Evolutionary conservation across 2,113 vertebrate genomes (phyloP).

Genomic region (Romanogobio albipinnatus): DNA sequence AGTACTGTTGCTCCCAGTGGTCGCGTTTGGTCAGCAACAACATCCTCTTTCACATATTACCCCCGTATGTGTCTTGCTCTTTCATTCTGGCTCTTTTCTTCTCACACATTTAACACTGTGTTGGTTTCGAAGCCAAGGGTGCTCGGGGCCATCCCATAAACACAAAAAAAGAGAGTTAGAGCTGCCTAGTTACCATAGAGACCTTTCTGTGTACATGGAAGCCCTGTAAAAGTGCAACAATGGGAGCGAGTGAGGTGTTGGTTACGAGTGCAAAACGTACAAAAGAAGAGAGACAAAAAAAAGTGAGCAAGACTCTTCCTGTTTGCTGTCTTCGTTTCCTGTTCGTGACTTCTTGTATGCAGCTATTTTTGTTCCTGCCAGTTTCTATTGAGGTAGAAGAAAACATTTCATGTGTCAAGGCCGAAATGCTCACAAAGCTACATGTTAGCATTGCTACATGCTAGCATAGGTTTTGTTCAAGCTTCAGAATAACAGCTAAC

Average conservation of each 20-base stretch:
- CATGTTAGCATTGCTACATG: not conserved
- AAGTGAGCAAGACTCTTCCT: slow-evolving; percentile 46
- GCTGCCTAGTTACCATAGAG: slow-evolving; percentile 33
- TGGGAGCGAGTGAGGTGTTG: slow-evolving; percentile 2
- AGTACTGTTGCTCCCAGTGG: not conserved
- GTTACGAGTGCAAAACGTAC: slow-evolving; percentile 1
- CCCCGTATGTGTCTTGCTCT: not conserved
- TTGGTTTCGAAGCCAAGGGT: not conserved
- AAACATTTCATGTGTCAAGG: not conserved
- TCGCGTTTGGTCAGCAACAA: slow-evolving; percentile 1
- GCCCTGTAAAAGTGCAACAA: slow-evolving; percentile 1
- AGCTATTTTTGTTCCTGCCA: slow-evolving; percentile 48
- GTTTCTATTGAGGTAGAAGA: slow-evolving; percentile 41
- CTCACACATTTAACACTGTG: not conserved
- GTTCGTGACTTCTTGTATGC: slow-evolving; percentile 45
- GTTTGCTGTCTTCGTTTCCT: slow-evolving; percentile 56
- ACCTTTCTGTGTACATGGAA: slow-evolving; percentile 35
- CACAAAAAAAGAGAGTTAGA: not conserved
- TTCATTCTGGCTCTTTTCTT: slow-evolving; percentile 23
- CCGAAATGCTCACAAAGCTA: not conserved
- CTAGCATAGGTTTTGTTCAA: no score
- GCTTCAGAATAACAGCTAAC: not conserved
- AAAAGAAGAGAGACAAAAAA: slow-evolving; percentile 27
- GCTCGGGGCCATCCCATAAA: slow-evolving; percentile 34
- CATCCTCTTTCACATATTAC: not conserved